A percentile compares a stretch with the other conserved stretches of the same genome.
Evolutionary conservation across 2,797 vertebrate genomes (phyloP).

Genomic region (Leptoclinus maculatus): DNA sequence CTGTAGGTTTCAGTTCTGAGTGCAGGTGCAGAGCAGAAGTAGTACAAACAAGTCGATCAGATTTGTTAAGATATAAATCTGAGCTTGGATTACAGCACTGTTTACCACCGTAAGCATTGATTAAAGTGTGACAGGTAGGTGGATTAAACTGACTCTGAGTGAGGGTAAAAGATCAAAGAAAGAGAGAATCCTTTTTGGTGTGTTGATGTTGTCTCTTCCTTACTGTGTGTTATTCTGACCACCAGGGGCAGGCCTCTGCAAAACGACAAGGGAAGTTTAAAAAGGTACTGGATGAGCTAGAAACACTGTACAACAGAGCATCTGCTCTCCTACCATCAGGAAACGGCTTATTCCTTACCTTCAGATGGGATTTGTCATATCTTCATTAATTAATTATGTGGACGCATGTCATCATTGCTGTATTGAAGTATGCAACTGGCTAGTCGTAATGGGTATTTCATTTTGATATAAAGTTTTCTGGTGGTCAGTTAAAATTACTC

Average conservation of each 20-base stretch:
- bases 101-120: slow-evolving; percentile 5
- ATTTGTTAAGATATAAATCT: slow-evolving; percentile 9
- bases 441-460: slow-evolving; percentile 2
- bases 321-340: slow-evolving; percentile 68
- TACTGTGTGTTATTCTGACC: slow-evolving; percentile 99
- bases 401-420: slow-evolving; percentile 64
- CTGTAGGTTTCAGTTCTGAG: not conserved
- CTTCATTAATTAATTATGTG: slow-evolving; percentile 48
- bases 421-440: slow-evolving; percentile 33
- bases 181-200: slow-evolving; percentile 85
- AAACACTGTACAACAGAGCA: slow-evolving; percentile 78
- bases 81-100: slow-evolving; percentile 5
- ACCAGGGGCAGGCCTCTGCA: slow-evolving; percentile 99
- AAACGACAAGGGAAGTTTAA: slow-evolving; percentile 99
- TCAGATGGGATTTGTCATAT: slow-evolving; percentile 46
- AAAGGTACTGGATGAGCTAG: slow-evolving; percentile 99
- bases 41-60: not conserved
- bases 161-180: slow-evolving; percentile 43
- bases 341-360: slow-evolving; percentile 62
- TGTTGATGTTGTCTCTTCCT: slow-evolving; percentile 94
- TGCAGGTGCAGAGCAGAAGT: slow-evolving; percentile 5
- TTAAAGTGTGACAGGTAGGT: slow-evolving; percentile 41
- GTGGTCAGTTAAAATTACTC: slow-evolving; percentile 68
- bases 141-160: slow-evolving; percentile 25
- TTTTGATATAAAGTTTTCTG: slow-evolving; percentile 53